Evolutionary conservation across 1,140 invertebrate species (phyloP).

Genomic region (Brachionus calyciflorus): DNA sequence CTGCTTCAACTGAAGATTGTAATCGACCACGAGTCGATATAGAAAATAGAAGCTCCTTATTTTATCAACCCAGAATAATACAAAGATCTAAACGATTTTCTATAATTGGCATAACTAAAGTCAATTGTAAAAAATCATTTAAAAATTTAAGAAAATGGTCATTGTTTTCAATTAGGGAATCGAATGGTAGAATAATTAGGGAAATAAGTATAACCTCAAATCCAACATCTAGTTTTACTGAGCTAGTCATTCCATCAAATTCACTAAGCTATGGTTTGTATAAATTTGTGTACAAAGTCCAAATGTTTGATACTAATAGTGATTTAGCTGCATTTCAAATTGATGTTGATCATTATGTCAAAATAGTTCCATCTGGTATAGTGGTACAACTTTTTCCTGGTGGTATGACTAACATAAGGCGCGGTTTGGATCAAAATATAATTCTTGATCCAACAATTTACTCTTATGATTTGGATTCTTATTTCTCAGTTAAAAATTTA

Average conservation of each 20-base stretch:
- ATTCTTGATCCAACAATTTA: conserved; percentile 28
- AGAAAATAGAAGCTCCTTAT: background rate
- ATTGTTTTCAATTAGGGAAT: background rate
- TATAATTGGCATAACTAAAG: background rate
- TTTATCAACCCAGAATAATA: background rate
- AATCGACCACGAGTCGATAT: background rate
- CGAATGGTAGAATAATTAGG: background rate
- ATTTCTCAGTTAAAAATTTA: background rate
- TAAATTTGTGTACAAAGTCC: background rate
- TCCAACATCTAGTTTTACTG: conserved; percentile 27
- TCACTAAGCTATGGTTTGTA: conserved; percentile 3
- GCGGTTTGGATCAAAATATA: conserved; percentile 36
- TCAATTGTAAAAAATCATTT: background rate
- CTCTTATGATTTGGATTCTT: conserved; percentile 13
- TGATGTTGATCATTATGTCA: conserved; percentile 15
- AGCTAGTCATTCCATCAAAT: conserved; percentile 40
- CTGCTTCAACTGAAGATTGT: background rate
- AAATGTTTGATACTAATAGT: background rate
- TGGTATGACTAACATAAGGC: conserved; percentile 31
- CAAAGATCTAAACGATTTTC: conserved; percentile 13
- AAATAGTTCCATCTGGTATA: conserved; percentile 17
- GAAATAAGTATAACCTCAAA: background rate
- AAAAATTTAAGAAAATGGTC: conserved; percentile 14
- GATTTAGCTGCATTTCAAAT: background rate
- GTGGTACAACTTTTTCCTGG: conserved; percentile 5